Percentiles rank a stretch among this genome's conserved stretches.
These are phyloP conservation scores for Rhabdophis nuchalis DNA, from an alignment of 2,797 vertebrate species.

Conservation along the genomic window DNA sequence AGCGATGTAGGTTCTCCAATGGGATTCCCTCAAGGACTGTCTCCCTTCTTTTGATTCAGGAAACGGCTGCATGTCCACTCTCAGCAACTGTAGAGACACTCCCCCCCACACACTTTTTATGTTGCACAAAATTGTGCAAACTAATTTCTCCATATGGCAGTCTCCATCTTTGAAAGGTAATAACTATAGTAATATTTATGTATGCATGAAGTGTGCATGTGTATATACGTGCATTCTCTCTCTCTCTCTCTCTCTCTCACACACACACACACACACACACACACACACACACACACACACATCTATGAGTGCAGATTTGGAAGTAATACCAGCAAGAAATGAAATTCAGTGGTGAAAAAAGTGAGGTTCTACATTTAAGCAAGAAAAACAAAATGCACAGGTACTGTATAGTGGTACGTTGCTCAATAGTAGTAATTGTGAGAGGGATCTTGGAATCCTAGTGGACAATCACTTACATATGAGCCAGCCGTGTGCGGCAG, in stretches of 20 bases:
- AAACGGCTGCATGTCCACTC: conserved; percentile 10
- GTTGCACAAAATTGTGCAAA: background rate
- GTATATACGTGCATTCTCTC: too few relatives aligned
- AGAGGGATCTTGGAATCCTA: too few relatives aligned
- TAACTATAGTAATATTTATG: background rate
- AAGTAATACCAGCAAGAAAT: background rate
- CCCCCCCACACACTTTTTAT: background rate
- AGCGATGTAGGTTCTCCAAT: conserved; percentile 22
- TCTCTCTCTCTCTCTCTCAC: too few relatives aligned
- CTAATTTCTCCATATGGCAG: background rate
- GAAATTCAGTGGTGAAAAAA: too few relatives aligned
- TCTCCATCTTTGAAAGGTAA: background rate
- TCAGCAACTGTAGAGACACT: conserved; percentile 4
- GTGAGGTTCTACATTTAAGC: too few relatives aligned
- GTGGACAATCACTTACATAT: too few relatives aligned
- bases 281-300: too few relatives aligned
- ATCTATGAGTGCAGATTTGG: background rate
- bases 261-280: background rate
- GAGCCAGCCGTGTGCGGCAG: too few relatives aligned
- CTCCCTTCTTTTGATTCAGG: conserved; percentile 34
- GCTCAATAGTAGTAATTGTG: too few relatives aligned
- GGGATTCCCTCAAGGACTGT: conserved; percentile 43
- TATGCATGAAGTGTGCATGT: too few relatives aligned
- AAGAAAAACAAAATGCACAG: too few relatives aligned
- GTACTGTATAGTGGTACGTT: too few relatives aligned